These are phyloP conservation scores for Tipula confusa DNA, from an alignment of 2,888 invertebrate species.

Conservation along the genomic window DNA sequence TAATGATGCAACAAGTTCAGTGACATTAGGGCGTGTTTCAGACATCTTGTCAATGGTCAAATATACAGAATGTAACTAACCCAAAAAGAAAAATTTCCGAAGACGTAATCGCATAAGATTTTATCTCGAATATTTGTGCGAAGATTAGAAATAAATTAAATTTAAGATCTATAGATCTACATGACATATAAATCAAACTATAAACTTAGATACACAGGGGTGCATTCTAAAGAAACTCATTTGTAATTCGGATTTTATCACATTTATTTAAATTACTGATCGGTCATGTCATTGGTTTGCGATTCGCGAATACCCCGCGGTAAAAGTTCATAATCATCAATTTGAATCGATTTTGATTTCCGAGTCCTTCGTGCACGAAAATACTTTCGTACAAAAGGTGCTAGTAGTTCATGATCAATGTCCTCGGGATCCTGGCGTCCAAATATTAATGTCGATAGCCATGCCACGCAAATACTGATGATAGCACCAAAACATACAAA, in stretches of 20 bases:
- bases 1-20: neutral
- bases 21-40: neutral
- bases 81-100: neutral
- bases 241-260: neutral
- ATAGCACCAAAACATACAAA: constrained; percentile 57
- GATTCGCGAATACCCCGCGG: neutral
- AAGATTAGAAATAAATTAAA: too few species aligned
- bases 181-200: too few species aligned
- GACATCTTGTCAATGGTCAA: neutral
- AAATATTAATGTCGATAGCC: constrained; percentile 48
- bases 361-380: neutral
- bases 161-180: too few species aligned
- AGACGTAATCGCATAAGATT: too few species aligned
- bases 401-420: neutral
- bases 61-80: neutral
- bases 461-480: constrained; percentile 51
- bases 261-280: neutral
- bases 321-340: neutral
- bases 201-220: neutral
- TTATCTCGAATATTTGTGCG: too few species aligned
- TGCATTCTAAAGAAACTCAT: neutral
- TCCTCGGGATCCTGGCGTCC: neutral
- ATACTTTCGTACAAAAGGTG: constrained; percentile 4
- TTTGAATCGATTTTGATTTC: neutral
- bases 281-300: neutral